These are phyloP conservation scores for Kradibia gibbosae DNA, from an alignment of 1,140 invertebrate species.

Conservation along the genomic window DNA sequence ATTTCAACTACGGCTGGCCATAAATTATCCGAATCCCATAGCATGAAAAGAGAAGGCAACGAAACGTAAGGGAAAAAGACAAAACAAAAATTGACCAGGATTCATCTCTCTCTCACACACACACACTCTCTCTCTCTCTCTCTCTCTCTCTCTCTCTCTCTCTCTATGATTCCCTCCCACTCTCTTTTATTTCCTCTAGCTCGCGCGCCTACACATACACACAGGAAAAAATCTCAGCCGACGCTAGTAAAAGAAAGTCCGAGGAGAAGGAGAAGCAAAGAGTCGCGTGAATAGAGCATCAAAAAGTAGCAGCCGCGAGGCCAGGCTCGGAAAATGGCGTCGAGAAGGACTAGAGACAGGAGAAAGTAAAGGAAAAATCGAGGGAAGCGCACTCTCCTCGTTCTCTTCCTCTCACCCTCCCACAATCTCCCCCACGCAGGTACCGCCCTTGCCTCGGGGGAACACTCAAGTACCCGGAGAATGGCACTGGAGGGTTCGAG, in stretches of 20 bases:
- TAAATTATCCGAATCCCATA: constrained; percentile 40
- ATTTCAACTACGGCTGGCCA: constrained; percentile 13
- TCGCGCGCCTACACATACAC: too few relatives aligned
- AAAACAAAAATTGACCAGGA: constrained; percentile 30
- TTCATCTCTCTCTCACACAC: constrained; percentile 38
- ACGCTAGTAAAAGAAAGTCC: constrained; percentile 27
- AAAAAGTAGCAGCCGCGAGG: not conserved
- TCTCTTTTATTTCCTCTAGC: too few relatives aligned
- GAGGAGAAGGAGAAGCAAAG: not conserved
- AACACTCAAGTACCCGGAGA: constrained; percentile 28
- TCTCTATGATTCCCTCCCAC: too few relatives aligned
- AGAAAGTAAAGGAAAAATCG: not conserved
- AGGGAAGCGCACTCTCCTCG: not conserved
- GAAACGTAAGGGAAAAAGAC: not conserved
- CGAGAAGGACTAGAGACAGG: not conserved
- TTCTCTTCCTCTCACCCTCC: too few relatives aligned
- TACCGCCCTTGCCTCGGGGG: constrained; percentile 46
- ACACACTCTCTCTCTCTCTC: too few relatives aligned
- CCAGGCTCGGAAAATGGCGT: not conserved
- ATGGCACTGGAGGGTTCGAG: not conserved
- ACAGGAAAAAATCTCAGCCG: constrained; percentile 38
- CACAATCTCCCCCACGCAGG: not conserved
- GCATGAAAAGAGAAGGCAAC: not conserved
- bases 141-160: too few relatives aligned
- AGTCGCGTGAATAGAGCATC: not conserved